Base-by-base conservation (phyloP, 2,797 vertebrate genomes). In the Hephaestus fuliginosus region DNA sequence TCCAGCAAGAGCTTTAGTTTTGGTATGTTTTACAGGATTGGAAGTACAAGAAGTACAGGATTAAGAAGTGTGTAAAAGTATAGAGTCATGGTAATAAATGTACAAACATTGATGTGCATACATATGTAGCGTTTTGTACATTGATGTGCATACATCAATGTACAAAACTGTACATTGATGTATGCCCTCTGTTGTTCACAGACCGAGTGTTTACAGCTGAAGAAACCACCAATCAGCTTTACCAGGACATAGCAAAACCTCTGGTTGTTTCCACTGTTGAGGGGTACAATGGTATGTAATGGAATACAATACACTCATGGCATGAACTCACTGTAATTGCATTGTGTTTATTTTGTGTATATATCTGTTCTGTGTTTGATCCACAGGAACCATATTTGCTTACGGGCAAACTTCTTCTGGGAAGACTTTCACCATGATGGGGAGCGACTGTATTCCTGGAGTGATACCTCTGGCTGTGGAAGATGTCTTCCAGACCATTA, bases 381-480 rank as follows among this genome's bases (percentile, higher is more conserved):
- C 67, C 22, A 25, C 73, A 99, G 98, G 98, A 44, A 99, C 98
- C 0, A 96, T 99, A 91, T 99, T 99, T 95, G 98, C 98, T 17
- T 99, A 99, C 0, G 98, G 98, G 0, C 98, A 99, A 83, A 99
- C 98, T 0, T 97, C 97, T 5, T 99, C 98, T 3, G 98, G 98
- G 60, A 99, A 99, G 94, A 99, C 98, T 0, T 97, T 98, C 44
- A 98, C 98, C 1, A 99, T 99, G 97, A 97, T 99, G 97, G 98
- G 98, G 4, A 95, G 91, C 3, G 83, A 95, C 49, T 88, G 88
- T 41, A 91, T 78, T 36, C 85, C 94, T 17, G 98, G 98, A 56
- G 96, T 99, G 58, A 97, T 99, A 44, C 97, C 97, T 3, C 93
- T 97, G 48, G 97, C 98, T 53, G 95, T 99, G 89, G 94, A 97